Conservation (phyloP, 92 coral and sea anemone species). For the Virgularia gustaviana region DNA sequence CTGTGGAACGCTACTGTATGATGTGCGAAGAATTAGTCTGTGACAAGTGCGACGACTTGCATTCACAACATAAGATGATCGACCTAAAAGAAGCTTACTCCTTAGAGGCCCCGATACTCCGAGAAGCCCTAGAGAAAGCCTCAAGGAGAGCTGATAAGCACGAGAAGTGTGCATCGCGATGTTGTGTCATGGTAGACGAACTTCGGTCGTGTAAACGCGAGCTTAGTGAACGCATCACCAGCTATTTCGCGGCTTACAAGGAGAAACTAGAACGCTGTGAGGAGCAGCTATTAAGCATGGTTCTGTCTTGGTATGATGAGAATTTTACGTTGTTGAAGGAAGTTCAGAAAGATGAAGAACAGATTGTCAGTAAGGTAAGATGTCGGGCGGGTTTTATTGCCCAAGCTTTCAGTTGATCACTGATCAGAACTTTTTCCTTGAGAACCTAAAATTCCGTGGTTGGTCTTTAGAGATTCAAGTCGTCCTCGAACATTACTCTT, state of each 20-base stretch:
- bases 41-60: not conserved
- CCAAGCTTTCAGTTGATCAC: not conserved
- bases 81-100: not conserved
- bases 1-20: conserved; percentile 23
- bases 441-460: not conserved
- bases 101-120: conserved; percentile 1
- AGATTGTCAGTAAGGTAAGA: not conserved
- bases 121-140: not conserved
- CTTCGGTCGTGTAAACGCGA: conserved; percentile 20
- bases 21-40: conserved; percentile 18
- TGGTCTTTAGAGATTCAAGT: too few species aligned
- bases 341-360: conserved; percentile 26
- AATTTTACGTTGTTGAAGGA: conserved; percentile 13
- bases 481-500: too few species aligned
- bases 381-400: not conserved
- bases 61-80: conserved; percentile 3
- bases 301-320: conserved; percentile 19
- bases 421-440: not conserved
- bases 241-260: conserved; percentile 8
- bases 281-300: conserved; percentile 2
- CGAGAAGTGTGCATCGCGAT: conserved; percentile 24
- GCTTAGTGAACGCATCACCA: conserved; percentile 10
- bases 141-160: not conserved
- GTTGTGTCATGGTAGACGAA: conserved; percentile 19
- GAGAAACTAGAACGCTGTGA: conserved; percentile 8